Percentiles rank a stretch among this genome's conserved stretches.
Conservation (phyloP, 2,113 vertebrate species). For the Porphyrio hochstetteri region DNA sequence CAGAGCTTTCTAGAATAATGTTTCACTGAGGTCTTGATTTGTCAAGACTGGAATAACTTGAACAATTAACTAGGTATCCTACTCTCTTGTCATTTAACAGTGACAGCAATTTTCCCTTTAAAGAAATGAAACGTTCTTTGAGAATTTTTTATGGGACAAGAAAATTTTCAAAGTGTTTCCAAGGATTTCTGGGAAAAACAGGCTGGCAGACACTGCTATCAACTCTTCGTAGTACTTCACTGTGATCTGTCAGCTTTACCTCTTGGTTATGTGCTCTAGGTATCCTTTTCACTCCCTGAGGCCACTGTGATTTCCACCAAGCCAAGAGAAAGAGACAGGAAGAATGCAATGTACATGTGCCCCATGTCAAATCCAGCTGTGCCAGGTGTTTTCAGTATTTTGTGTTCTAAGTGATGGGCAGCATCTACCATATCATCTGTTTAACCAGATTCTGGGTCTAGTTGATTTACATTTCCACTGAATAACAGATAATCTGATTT, state of each 20-base stretch:
- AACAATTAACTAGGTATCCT: not conserved
- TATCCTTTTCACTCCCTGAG: not conserved
- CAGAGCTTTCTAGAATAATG: not conserved
- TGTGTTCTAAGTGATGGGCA: not conserved
- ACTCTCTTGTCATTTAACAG: not conserved
- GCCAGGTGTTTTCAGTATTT: not conserved
- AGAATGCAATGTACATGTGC: not conserved
- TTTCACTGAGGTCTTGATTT: not conserved
- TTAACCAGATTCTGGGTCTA: not conserved
- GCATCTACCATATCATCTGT: not conserved
- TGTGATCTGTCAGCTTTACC: not conserved
- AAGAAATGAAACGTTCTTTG: not conserved
- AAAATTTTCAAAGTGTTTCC: not conserved
- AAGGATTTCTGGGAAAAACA: not conserved
- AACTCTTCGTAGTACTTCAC: not conserved
- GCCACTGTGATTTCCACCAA: not conserved
- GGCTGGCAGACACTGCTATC: not conserved
- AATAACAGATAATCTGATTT: not conserved
- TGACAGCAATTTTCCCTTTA: not conserved
- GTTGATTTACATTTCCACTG: not conserved
- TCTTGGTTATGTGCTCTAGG: not conserved
- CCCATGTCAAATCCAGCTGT: conserved; percentile 5
- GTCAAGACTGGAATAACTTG: not conserved
- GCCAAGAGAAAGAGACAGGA: not conserved
- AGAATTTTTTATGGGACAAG: not conserved